Base-by-base conservation (phyloP, 92 coral and sea anemone genomes). In the Epizoanthus stellaris region DNA sequence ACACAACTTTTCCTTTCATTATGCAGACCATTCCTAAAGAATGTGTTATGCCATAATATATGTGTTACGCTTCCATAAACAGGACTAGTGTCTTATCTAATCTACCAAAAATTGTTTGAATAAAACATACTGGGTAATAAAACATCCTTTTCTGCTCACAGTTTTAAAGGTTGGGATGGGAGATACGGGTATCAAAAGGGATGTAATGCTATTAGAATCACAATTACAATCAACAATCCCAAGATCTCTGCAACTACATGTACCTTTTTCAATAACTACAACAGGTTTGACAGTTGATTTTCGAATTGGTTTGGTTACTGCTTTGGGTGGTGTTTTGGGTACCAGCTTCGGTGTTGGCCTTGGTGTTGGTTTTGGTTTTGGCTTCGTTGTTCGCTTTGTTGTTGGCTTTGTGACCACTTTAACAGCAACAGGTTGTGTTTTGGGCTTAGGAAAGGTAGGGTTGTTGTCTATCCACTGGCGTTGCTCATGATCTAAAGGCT, bases 191-290 rank as follows among this genome's bases (percentile, higher is more conserved):
- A 45, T 45, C 1, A 45, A 45, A 45, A 45, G 11, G 52, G 10
- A 45, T 45, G 52, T 45, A 45, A 45, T 45, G 11, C 52, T 45
- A 45, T 0, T 45, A 6, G 52, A 45, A 45, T 45, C 9, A 13
- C 54, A 9, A 7, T 49, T 12, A 19, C 8, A 4, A 9, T 30
- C 7, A 66, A 10, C 2, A 30, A 12, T 11, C 9, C 21, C 13
- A 75, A 9, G 52, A 56, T 36, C 0, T 30, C n/a, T 75, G 62
- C 60, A 11, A 6, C 12, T 9, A 52, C 56, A 52, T 13, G 9
- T 64, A 79, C 83, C 83, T 79, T 79, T 79, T 14, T 79, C 83
- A 62, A 79, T 79, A 40, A 79, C 67, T 59, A 61, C 58, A 56
- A 71, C 81, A 16, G 69, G 68, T 63, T 30, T 38, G 23, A 66